Evolutionary conservation across 2,888 invertebrate species (phyloP).

Genomic region (Argyresthia goedartella): DNA sequence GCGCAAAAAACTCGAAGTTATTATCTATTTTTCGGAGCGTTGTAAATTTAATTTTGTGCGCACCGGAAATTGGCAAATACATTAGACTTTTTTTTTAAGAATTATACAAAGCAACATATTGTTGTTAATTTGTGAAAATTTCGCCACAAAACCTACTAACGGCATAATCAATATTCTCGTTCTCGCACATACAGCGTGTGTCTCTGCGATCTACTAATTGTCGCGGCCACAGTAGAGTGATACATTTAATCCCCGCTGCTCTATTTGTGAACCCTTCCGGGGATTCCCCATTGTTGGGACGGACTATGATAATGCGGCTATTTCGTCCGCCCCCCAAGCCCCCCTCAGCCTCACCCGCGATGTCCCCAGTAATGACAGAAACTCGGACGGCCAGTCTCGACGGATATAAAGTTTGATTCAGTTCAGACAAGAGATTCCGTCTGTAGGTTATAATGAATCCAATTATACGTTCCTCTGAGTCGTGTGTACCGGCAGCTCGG

Average conservation of each 20-base stretch:
- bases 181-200: no score
- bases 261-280: slow-evolving; percentile 11
- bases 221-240: neutral
- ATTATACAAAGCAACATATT: no score
- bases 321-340: slow-evolving; percentile 2
- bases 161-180: no score
- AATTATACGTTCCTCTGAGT: slow-evolving; percentile 27
- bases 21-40: no score
- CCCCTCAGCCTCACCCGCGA: slow-evolving; percentile 11
- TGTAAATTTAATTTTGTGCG: no score
- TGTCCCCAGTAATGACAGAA: slow-evolving; percentile 31
- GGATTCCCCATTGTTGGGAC: slow-evolving; percentile 19
- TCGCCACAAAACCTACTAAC: no score
- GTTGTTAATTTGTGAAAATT: no score
- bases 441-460: slow-evolving; percentile 42
- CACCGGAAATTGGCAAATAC: no score
- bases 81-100: no score
- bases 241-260: neutral
- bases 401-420: slow-evolving; percentile 63
- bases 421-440: slow-evolving; percentile 56
- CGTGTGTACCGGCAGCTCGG: slow-evolving; percentile 1
- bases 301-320: slow-evolving; percentile 34
- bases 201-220: no score
- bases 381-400: slow-evolving; percentile 33
- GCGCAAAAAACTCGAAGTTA: no score